Conservation (phyloP, 1,140 invertebrate genomes). For the Ditylenchus dipsaci region DNA sequence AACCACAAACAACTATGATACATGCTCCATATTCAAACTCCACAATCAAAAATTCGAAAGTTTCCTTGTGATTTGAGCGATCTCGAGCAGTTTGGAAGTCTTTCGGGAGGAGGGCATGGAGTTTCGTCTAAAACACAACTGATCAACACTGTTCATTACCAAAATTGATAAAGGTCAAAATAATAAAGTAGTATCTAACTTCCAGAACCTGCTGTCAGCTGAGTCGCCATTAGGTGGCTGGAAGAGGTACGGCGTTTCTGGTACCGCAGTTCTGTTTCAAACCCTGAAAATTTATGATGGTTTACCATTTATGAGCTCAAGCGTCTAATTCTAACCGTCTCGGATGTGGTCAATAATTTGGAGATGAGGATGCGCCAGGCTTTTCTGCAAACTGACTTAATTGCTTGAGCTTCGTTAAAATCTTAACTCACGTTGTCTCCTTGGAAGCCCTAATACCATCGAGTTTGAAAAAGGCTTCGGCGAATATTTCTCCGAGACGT, state of each 20-base stretch:
- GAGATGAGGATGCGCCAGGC: conserved; percentile 29
- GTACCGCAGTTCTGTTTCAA: conserved; percentile 31
- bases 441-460: conserved; percentile 20
- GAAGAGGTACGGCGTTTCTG: conserved; percentile 9
- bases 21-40: not conserved
- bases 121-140: conserved; percentile 12
- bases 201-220: conserved; percentile 2
- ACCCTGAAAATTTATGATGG: not conserved
- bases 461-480: conserved; percentile 32
- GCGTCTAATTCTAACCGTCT: conserved; percentile 16
- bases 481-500: conserved; percentile 28
- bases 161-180: not conserved
- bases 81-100: conserved; percentile 8
- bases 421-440: conserved; percentile 20
- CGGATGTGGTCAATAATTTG: conserved; percentile 31
- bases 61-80: conserved; percentile 8
- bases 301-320: no score
- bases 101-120: conserved; percentile 11
- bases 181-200: not conserved
- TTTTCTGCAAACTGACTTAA: conserved; percentile 9
- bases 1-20: no score
- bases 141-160: not conserved
- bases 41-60: conserved; percentile 5
- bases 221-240: not conserved
- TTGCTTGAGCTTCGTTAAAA: conserved; percentile 3